Evolutionary conservation across 2,797 vertebrate species (phyloP).

Genomic region (Huso huso): DNA sequence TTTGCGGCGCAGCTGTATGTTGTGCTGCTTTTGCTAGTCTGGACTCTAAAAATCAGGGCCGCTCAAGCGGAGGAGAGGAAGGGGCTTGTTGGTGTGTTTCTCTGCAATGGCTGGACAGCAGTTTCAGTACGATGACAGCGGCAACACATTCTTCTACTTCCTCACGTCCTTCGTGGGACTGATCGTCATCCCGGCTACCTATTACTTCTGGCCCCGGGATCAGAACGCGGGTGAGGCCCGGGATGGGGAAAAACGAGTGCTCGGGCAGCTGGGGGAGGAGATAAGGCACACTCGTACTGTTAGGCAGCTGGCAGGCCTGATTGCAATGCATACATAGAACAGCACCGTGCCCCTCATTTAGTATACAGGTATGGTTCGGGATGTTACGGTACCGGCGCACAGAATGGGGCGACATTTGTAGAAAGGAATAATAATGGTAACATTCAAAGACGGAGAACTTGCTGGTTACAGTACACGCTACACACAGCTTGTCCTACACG

Average conservation of each 20-base stretch:
- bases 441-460: too few relatives aligned
- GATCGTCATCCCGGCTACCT: conserved; percentile 95
- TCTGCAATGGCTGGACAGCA: conserved; percentile 92
- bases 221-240: conserved; percentile 89
- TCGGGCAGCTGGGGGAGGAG: too few relatives aligned
- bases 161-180: conserved; percentile 96
- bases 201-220: conserved; percentile 95
- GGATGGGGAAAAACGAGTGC: conserved; percentile 23
- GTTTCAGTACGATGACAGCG: conserved; percentile 98
- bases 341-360: too few relatives aligned
- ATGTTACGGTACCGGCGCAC: too few relatives aligned
- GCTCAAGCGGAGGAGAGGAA: conserved; percentile 19
- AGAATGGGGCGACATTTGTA: too few relatives aligned
- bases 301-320: too few relatives aligned
- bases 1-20: conserved; percentile 1
- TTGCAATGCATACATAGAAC: too few relatives aligned
- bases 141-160: conserved; percentile 98
- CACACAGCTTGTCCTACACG: too few relatives aligned
- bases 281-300: too few relatives aligned
- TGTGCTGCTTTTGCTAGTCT: conserved; percentile 18
- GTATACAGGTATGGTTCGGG: too few relatives aligned
- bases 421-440: too few relatives aligned
- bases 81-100: conserved; percentile 12
- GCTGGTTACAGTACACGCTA: too few relatives aligned
- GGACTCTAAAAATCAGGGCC: conserved; percentile 31